Conservation (phyloP, 2,797 vertebrate species). For the Typhlichthys subterraneus region DNA sequence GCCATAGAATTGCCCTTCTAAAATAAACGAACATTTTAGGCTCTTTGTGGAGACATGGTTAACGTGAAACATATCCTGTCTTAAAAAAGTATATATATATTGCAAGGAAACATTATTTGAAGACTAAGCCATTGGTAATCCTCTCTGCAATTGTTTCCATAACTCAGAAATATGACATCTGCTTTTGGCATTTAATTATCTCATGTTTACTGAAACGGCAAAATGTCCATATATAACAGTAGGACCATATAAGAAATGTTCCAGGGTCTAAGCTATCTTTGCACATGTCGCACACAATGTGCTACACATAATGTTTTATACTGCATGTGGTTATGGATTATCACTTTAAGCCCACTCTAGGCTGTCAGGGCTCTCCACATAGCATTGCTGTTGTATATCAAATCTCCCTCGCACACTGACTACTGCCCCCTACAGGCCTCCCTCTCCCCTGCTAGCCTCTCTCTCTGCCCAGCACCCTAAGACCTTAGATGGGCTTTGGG, state of each 20-base stretch:
- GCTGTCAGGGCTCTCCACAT: slow-evolving; percentile 6
- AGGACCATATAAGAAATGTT: no score
- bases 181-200: slow-evolving; percentile 10
- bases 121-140: slow-evolving; percentile 64
- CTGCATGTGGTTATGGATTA: neutral
- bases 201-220: no score
- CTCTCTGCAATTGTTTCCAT: slow-evolving; percentile 47
- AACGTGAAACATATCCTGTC: slow-evolving; percentile 34
- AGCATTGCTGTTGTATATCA: slow-evolving; percentile 23
- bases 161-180: slow-evolving; percentile 45
- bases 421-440: slow-evolving; percentile 47
- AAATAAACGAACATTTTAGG: slow-evolving; percentile 51
- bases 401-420: slow-evolving; percentile 24
- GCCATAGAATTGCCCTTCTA: slow-evolving; percentile 35
- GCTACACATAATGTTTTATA: no score
- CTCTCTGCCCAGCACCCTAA: slow-evolving; percentile 27
- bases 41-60: slow-evolving; percentile 50
- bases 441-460: slow-evolving; percentile 28
- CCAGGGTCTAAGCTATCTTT: no score
- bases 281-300: neutral
- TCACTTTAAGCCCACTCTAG: neutral
- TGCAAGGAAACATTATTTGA: slow-evolving; percentile 55
- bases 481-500: slow-evolving; percentile 55
- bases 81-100: slow-evolving; percentile 39
- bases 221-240: no score